Conservation (phyloP, 1,140 invertebrate genomes). For the Panulirus ornatus region DNA sequence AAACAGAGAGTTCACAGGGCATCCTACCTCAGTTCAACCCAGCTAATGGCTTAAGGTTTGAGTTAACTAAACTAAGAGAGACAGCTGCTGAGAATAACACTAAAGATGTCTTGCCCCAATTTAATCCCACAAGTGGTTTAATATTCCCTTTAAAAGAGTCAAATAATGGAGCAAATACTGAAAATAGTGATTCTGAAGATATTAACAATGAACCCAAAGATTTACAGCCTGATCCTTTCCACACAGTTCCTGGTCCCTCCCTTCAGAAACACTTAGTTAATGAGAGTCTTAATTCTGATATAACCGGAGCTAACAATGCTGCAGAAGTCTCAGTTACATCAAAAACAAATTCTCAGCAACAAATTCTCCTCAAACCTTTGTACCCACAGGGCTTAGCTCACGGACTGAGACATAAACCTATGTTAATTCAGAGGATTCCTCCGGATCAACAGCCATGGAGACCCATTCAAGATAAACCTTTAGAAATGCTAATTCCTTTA, state of each 20-base stretch:
- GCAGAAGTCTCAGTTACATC: no score
- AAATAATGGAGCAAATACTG: neutral
- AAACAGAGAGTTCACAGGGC: neutral
- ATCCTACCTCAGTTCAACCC: slow-evolving; percentile 8
- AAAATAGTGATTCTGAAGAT: neutral
- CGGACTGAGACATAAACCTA: no score
- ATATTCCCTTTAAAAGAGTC: neutral
- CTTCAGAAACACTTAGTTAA: neutral
- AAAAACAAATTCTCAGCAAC: neutral
- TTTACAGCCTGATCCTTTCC: neutral
- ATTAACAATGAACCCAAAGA: neutral
- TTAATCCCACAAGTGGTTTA: neutral
- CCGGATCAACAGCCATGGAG: neutral
- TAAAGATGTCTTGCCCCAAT: neutral
- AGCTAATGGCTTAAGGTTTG: neutral
- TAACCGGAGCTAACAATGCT: no score
- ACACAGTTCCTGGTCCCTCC: neutral
- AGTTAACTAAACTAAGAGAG: neutral
- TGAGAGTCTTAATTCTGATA: neutral
- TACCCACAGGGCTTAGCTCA: no score
- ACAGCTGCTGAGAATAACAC: neutral
- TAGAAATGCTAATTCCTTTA: neutral
- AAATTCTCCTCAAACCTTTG: no score
- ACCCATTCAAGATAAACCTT: neutral
- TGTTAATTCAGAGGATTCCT: neutral